phyloP scores from a whole-genome alignment of 2,888 invertebrate genomes.

The Apamea monoglypha region DNA sequence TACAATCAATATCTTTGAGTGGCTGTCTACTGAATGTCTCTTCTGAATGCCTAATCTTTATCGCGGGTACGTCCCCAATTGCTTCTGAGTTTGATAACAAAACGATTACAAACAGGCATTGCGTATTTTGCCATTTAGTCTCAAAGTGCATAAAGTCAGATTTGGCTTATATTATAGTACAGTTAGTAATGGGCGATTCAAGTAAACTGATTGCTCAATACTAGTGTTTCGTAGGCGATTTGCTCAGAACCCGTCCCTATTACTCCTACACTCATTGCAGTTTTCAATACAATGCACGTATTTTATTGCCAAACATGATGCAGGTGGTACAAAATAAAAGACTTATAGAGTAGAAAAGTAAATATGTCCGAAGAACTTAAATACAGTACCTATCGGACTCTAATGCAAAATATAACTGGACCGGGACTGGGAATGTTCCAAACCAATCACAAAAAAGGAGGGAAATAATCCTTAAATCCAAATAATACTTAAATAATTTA shows the following conservation, averaged over 20 bases:
- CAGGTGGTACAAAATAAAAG: background rate
- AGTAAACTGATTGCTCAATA: slow-evolving; percentile 43
- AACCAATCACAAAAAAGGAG: background rate
- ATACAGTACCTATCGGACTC: background rate
- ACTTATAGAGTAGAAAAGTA: background rate
- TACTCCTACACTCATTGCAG: slow-evolving; percentile 50
- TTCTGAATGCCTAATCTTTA: slow-evolving; percentile 17
- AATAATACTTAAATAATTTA: background rate
- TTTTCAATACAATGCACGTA: slow-evolving; percentile 31
- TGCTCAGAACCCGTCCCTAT: slow-evolving; percentile 32
- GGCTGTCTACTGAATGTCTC: slow-evolving; percentile 12
- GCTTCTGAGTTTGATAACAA: slow-evolving; percentile 17
- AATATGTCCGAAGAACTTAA: background rate
- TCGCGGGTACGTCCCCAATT: slow-evolving; percentile 12
- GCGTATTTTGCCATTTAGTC: slow-evolving; percentile 16
- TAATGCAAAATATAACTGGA: background rate
- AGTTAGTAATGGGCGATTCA: slow-evolving; percentile 29
- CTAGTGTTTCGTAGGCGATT: slow-evolving; percentile 41
- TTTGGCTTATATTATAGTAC: slow-evolving; percentile 8
- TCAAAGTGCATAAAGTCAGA: slow-evolving; percentile 22
- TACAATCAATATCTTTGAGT: slow-evolving; percentile 19
- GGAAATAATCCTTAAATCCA: too few species aligned
- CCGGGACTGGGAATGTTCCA: background rate
- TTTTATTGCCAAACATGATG: slow-evolving; percentile 23
- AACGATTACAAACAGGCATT: slow-evolving; percentile 11